Base-by-base conservation (phyloP, 2,888 invertebrate genomes). In the Caenorhabditis doughertyi region DNA sequence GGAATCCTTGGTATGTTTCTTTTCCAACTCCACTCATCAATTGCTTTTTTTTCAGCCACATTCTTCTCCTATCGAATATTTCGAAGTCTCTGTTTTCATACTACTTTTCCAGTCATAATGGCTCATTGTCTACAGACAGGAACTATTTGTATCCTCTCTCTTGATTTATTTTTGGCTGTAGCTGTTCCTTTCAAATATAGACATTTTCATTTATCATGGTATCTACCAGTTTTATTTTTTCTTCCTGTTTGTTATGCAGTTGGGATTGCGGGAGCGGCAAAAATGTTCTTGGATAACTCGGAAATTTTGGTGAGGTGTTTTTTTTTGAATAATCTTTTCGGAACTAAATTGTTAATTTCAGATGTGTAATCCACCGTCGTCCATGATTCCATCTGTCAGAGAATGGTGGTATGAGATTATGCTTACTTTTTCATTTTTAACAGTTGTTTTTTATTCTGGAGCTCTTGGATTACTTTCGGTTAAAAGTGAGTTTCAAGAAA, bases 91-190 rank as follows among this genome's bases (percentile, higher is more conserved):
- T 81, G 80, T 47, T 81, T 74, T 51, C 70, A 74, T 25, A 44
- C 80, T 27, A 62, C 70, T 1, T 70, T 81, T 44, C 80, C 80
- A 0, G 35, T 70, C 3, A 62, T 81, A 7, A 25, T 81, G 3
- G 29, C 51, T 5, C 80, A 81, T 47, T 81, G 60, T 18, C 62
- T 81, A 0, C 80, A 81, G 51, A 74, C 80, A 7, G 80, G 73
- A 42, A 81, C 73, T 3, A 70, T 81, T 16, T 74, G 68, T 23
- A 39, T 67, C 2, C 21, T 81, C 11, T 74, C 80, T 1, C 35
- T 81, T 21, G 80, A 81, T 44, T 39, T 81, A 16, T 70, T 81
- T 18, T 23, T 81, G 11, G 47, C 80, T 0, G 68, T 81, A 21
- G 29, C 27, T 27, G 25, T 62, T 0, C 80, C 80, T 3, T 35